These are phyloP conservation scores for Leucozona laternaria DNA, from an alignment of 2,888 invertebrate species.

Conservation along the genomic window DNA sequence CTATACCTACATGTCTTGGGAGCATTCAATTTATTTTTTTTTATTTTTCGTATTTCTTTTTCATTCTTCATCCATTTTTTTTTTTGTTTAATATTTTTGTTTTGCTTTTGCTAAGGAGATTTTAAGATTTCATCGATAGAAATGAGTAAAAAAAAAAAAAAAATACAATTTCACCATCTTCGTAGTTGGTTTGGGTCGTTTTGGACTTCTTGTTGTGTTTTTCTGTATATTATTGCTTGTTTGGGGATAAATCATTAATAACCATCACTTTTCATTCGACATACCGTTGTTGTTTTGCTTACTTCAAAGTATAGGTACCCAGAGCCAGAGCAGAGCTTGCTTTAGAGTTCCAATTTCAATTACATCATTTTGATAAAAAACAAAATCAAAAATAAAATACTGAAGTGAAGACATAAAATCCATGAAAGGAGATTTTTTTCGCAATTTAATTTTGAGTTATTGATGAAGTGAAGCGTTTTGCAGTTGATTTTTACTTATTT, in stretches of 20 bases:
- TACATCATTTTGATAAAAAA: conserved; percentile 47
- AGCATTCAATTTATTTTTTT: conserved; percentile 52
- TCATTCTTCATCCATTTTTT: conserved; percentile 20
- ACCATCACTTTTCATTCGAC: conserved; percentile 73
- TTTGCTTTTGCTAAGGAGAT: conserved; percentile 45
- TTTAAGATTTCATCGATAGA: conserved; percentile 57
- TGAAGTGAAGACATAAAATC: conserved; percentile 31
- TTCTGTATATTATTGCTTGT: conserved; percentile 41
- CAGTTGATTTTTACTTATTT: conserved; percentile 48
- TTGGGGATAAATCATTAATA: conserved; percentile 71
- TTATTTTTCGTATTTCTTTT: conserved; percentile 5
- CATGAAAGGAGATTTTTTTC: conserved; percentile 40
- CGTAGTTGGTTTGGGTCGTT: conserved; percentile 17
- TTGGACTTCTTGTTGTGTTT: background rate
- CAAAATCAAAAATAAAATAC: conserved; percentile 6
- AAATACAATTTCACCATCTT: conserved; percentile 13
- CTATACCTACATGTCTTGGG: conserved; percentile 19
- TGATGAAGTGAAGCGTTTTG: conserved; percentile 55
- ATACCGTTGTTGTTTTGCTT: conserved; percentile 60
- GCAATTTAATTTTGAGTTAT: conserved; percentile 70
- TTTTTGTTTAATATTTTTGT: no score
- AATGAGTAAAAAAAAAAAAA: background rate
- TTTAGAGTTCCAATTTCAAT: conserved; percentile 33
- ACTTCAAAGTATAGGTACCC: background rate
- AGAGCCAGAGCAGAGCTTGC: background rate